Percentiles rank a stretch among this genome's conserved stretches.
phyloP scores from a whole-genome alignment of 2,888 invertebrate genomes.

The Nymphalis urticae region DNA sequence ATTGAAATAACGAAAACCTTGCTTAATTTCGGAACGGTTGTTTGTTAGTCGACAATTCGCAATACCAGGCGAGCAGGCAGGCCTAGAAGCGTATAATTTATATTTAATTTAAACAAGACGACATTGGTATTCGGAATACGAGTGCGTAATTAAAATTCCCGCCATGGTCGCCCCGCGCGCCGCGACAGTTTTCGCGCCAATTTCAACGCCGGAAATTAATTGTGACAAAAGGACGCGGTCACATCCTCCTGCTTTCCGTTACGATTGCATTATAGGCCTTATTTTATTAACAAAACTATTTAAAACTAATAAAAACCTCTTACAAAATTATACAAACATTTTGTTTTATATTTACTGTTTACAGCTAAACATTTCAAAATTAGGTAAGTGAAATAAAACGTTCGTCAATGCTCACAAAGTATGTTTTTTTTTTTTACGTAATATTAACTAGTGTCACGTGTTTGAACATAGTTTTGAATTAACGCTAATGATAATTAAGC shows the following conservation, averaged over 20 bases:
- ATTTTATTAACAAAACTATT: slow-evolving; percentile 11
- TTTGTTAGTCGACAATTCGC: slow-evolving; percentile 72
- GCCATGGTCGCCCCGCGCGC: slow-evolving; percentile 67
- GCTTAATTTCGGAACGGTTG: slow-evolving; percentile 58
- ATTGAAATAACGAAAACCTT: slow-evolving; percentile 44
- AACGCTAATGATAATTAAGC: slow-evolving; percentile 21
- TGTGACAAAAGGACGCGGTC: slow-evolving; percentile 82
- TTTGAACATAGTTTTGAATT: slow-evolving; percentile 10
- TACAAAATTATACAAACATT: background rate
- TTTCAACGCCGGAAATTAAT: slow-evolving; percentile 82
- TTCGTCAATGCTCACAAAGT: background rate
- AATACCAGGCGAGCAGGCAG: slow-evolving; percentile 72
- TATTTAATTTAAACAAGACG: slow-evolving; percentile 82
- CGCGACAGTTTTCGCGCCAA: slow-evolving; percentile 82
- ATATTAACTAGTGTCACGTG: background rate
- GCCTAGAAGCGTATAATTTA: slow-evolving; percentile 81
- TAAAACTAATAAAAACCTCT: too few species aligned
- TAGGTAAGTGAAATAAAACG: background rate
- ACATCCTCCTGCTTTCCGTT: slow-evolving; percentile 78
- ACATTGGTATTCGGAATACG: slow-evolving; percentile 82
- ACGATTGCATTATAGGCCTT: slow-evolving; percentile 43
- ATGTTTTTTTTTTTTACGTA: background rate
- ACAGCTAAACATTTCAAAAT: background rate
- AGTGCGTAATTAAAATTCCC: slow-evolving; percentile 82
- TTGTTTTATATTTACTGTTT: background rate